phyloP scores from a whole-genome alignment of 2,113 vertebrate species.

The Dendropsophus ebraccatus region DNA sequence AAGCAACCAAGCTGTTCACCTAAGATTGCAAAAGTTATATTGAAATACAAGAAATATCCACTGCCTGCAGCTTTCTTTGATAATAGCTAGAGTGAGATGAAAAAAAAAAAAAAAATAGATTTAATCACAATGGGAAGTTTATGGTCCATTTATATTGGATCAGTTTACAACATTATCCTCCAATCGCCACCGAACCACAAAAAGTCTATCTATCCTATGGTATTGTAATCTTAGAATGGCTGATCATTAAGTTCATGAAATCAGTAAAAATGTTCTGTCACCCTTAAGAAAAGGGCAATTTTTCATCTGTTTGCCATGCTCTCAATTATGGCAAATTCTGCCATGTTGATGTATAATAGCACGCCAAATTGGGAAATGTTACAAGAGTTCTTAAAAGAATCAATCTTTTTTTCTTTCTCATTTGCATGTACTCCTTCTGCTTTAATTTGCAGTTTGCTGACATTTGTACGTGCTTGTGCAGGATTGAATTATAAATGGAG shows the following conservation, averaged over 20 bases:
- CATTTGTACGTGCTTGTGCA: constrained; percentile 33
- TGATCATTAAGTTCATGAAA: constrained; percentile 37
- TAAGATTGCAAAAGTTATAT: constrained; percentile 78
- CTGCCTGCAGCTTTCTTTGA: constrained; percentile 73
- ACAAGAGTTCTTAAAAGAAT: constrained; percentile 47
- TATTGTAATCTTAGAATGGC: background rate
- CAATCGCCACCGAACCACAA: background rate
- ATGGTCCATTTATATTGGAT: constrained; percentile 16
- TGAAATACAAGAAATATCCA: constrained; percentile 76
- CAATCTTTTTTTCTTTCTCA: constrained; percentile 35
- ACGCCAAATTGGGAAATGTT: constrained; percentile 45
- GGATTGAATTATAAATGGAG: constrained; percentile 36
- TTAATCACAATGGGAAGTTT: background rate
- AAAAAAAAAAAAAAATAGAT: constrained; percentile 25
- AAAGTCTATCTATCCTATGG: background rate
- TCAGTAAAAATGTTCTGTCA: constrained; percentile 47
- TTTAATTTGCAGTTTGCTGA: constrained; percentile 52
- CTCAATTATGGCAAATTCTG: constrained; percentile 43
- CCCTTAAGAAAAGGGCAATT: constrained; percentile 43
- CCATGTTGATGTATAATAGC: constrained; percentile 52
- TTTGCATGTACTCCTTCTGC: constrained; percentile 50
- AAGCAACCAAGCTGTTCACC: constrained; percentile 81
- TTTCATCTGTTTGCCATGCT: background rate
- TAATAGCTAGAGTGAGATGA: constrained; percentile 54
- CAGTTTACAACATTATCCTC: background rate